These are phyloP conservation scores for Saturnia japonica DNA, from an alignment of 2,888 invertebrate species.

Conservation along the genomic window DNA sequence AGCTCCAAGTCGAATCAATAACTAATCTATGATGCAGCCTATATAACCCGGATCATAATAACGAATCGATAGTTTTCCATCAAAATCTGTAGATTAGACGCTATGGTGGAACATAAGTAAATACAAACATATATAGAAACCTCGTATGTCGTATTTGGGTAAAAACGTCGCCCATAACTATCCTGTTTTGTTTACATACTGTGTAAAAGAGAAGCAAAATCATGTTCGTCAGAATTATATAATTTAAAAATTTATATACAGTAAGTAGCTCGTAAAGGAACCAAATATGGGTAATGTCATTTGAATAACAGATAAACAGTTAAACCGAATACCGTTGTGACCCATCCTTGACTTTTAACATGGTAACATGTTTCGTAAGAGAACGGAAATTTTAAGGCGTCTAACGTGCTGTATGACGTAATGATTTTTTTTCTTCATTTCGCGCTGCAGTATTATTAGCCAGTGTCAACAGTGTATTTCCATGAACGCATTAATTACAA, in stretches of 20 bases:
- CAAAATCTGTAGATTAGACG: no score
- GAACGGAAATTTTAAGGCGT: neutral
- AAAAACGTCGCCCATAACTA: neutral
- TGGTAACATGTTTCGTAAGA: constrained; percentile 22
- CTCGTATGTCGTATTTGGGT: no score
- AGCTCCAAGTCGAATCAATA: no score
- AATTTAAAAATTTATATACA: neutral
- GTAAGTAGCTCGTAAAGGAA: neutral
- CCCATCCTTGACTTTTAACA: constrained; percentile 36
- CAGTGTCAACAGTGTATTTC: neutral
- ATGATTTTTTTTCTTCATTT: neutral
- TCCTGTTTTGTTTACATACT: neutral
- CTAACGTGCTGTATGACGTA: neutral
- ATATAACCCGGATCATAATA: no score
- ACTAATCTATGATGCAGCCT: no score
- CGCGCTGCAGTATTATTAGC: neutral
- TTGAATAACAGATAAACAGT: constrained; percentile 3
- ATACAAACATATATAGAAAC: no score
- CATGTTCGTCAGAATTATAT: neutral
- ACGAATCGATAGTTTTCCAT: no score
- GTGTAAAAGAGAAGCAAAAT: neutral
- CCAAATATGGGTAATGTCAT: neutral
- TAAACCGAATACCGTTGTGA: neutral
- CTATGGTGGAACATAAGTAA: no score
- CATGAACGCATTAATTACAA: neutral